phyloP scores from a whole-genome alignment of 2,888 invertebrate species.

The Meghimatium bilineatum region DNA sequence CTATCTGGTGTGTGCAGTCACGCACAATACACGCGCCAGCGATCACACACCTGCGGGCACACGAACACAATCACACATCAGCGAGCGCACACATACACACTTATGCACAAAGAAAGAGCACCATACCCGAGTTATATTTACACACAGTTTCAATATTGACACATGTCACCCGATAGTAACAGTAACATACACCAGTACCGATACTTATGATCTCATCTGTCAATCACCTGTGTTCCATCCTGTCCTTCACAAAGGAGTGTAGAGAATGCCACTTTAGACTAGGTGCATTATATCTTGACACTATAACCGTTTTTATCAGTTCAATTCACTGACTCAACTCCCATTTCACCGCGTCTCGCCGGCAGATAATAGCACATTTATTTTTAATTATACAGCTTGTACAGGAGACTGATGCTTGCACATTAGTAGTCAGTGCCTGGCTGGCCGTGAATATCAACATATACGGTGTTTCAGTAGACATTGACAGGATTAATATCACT shows the following conservation, averaged over 20 bases:
- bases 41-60: no score
- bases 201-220: background rate
- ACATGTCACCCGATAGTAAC: background rate
- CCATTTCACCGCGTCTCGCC: background rate
- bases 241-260: background rate
- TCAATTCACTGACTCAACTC: background rate
- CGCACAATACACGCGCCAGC: no score
- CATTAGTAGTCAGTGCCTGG: background rate
- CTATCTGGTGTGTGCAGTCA: no score
- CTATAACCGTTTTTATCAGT: background rate
- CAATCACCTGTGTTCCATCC: background rate
- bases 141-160: background rate
- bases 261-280: background rate
- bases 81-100: no score
- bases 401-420: background rate
- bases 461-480: no score
- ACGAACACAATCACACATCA: no score
- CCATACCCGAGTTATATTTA: background rate
- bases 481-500: background rate
- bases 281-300: background rate
- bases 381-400: background rate
- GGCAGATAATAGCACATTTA: background rate
- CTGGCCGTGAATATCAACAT: background rate
- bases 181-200: background rate
- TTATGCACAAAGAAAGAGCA: no score